Evolutionary conservation across 30 jellyfish, hydroid and myxozoan genomes (phyloP), one percentile per base, ranked within the genome.

Genomic region (Sanderia malayensis): DNA sequence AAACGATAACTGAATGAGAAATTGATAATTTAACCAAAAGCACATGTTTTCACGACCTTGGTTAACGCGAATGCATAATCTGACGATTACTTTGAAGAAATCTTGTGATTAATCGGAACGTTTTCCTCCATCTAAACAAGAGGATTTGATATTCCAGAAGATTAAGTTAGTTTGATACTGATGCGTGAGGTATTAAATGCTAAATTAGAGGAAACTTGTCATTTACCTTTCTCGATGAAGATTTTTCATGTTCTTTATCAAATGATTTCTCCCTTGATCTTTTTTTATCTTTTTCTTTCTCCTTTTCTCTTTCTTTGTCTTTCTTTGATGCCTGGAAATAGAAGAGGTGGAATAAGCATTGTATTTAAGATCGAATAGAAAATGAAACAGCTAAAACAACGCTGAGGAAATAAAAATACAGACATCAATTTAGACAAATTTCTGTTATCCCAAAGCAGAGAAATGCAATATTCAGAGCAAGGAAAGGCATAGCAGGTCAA

Each of bases 181-280:
- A 37, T 37, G 52, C 52, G 52, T 4, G 52, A n/a, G 52, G 52
- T 4, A 37, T 37, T 4, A 37, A 37, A 37, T 37, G 52, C n/a
- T n/a, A 37, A 37, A 37, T 4, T 37, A 37, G 10, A 37, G 10
- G 6, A 37, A 37, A 37, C 10, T 4, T 4, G 37, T 4, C 18
- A 31, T 18, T 15, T 46, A 78, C 89, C 82, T 78, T 78, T 33
- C 59, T 78, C n/a, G 57, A 46, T n/a, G n/a, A n/a, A 0, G 82
- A 31, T 33, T 78, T 78, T 17, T 78, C 89, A 59, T 76, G 87
- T 10, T 78, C 89, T 78, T 66, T 65, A 22, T 78, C 89, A 19
- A 23, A 19, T 1, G 82, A 27, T 66, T 57, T 66, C 2, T 78
- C 89, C 19, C 66, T 78, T 33, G 46, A 58, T 52, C 66, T 78